Evolutionary conservation across 2,888 invertebrate genomes (phyloP), one percentile per base, ranked within the genome.

Genomic region (Drosophila greeni): DNA sequence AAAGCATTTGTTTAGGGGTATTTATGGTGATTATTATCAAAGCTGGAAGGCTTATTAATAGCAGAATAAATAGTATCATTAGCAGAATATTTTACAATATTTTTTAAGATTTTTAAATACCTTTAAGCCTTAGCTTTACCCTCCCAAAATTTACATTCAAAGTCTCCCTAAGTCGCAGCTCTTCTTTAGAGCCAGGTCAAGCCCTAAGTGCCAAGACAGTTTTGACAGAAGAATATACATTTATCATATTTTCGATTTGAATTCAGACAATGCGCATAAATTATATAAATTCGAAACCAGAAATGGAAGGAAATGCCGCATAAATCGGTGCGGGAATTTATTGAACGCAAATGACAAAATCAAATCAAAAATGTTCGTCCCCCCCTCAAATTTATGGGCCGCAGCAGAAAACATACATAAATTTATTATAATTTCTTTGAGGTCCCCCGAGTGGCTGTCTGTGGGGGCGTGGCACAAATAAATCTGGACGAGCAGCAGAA

Each of bases 351-450:
- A 77, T 70, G 74, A 67, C 73, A 67, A 78, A 79, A 81, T 81
- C 83, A 76, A 83, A 81, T 81, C 83, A 81, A 70, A 81, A 75
- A 79, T 79, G 45, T 47, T 24, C n/a, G n/a, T n/a, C n/a, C n/a
- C n/a, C n/a, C 53, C 62, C 62, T 61, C 66, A 55, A 81, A 81
- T 81, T 75, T 69, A 76, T 78, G 69, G 67, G 48, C 55, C 59
- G 42, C 42, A 42, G 42, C 42, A 42, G 53, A 48, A 49, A 61
- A 70, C 24, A 26, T 26, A 42, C 72, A 76, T 74, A 74, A 80
- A 78, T 81, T 80, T 76, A 78, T 82, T 67, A 75, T 76, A 78
- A 81, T 81, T 76, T 81, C 75, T 68, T 76, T 78, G 67, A 70
- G 52, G 24, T 20, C 24, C 29, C 29, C 14, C 9, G 40, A 9